Percentiles rank a stretch among this genome's conserved stretches.
phyloP scores from a whole-genome alignment of 1,140 invertebrate genomes.

The Drosophila pallidifrons region DNA sequence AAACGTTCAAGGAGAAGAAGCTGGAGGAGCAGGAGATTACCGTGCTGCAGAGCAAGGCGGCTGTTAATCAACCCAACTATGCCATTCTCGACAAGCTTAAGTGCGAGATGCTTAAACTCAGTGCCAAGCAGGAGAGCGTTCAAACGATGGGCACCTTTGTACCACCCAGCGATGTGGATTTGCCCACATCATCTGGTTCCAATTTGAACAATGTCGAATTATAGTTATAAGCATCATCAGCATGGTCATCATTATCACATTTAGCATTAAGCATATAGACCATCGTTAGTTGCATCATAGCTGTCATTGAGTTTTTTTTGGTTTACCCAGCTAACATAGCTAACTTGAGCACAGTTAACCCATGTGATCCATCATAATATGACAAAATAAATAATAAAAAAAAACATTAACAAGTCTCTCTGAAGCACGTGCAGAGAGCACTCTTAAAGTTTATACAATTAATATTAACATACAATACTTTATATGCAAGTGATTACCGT shows the following conservation, averaged over 20 bases:
- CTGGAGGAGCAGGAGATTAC: constrained; percentile 97
- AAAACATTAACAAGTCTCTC: neutral
- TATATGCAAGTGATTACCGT: neutral
- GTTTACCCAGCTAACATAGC: constrained; percentile 31
- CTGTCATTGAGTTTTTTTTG: constrained; percentile 51
- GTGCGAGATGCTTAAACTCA: constrained; percentile 94
- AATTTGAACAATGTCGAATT: constrained; percentile 89
- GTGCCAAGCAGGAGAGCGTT: constrained; percentile 88
- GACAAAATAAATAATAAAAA: constrained; percentile 18
- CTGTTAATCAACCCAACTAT: constrained; percentile 96
- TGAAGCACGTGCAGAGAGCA: neutral
- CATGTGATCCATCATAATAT: constrained; percentile 55
- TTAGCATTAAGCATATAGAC: neutral
- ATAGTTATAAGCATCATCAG: constrained; percentile 40
- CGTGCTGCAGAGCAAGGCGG: constrained; percentile 94
- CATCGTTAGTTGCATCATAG: neutral
- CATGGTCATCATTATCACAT: neutral
- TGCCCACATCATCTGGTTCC: constrained; percentile 89
- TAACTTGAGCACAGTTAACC: constrained; percentile 31
- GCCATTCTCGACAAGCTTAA: constrained; percentile 96
- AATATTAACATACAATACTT: neutral
- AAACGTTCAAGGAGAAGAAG: constrained; percentile 97
- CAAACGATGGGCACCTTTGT: constrained; percentile 91
- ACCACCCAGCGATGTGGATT: constrained; percentile 87
- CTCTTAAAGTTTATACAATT: constrained; percentile 9